Percentiles rank a stretch among this genome's conserved stretches.
These are phyloP conservation scores for Pediacus dermestoides DNA, from an alignment of 2,888 invertebrate species.

Conservation along the genomic window DNA sequence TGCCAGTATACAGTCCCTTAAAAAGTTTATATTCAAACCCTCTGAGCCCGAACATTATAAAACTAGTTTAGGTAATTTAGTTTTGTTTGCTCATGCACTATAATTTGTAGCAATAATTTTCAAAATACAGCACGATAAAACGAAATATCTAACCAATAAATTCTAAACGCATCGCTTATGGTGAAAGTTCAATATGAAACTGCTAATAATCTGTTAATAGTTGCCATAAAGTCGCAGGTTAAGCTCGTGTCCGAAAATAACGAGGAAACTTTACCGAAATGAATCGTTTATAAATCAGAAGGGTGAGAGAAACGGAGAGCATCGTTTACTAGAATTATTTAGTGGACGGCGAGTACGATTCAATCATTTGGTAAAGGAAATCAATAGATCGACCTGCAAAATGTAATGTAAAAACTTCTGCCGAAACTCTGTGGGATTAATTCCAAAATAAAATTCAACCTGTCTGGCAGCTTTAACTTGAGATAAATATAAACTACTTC, in stretches of 20 bases:
- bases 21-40: too few species aligned
- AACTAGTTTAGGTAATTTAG: not conserved
- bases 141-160: constrained; percentile 28
- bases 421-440: not conserved
- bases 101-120: not conserved
- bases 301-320: constrained; percentile 7
- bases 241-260: constrained; percentile 35
- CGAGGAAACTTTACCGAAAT: constrained; percentile 34
- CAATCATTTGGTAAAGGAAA: constrained; percentile 13
- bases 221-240: constrained; percentile 33
- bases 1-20: too few species aligned
- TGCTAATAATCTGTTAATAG: constrained; percentile 40
- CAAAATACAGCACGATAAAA: too few species aligned
- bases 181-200: constrained; percentile 32
- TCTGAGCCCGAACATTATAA: too few species aligned
- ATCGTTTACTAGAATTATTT: constrained; percentile 19
- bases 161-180: constrained; percentile 29
- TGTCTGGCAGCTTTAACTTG: not conserved
- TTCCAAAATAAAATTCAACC: not conserved
- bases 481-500: too few species aligned
- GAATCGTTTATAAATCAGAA: constrained; percentile 18
- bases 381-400: constrained; percentile 13
- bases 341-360: constrained; percentile 7
- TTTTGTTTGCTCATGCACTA: not conserved
- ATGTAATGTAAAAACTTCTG: constrained; percentile 3